phyloP scores from a whole-genome alignment of 2,113 vertebrate genomes.

The Haemorhous mexicanus region DNA sequence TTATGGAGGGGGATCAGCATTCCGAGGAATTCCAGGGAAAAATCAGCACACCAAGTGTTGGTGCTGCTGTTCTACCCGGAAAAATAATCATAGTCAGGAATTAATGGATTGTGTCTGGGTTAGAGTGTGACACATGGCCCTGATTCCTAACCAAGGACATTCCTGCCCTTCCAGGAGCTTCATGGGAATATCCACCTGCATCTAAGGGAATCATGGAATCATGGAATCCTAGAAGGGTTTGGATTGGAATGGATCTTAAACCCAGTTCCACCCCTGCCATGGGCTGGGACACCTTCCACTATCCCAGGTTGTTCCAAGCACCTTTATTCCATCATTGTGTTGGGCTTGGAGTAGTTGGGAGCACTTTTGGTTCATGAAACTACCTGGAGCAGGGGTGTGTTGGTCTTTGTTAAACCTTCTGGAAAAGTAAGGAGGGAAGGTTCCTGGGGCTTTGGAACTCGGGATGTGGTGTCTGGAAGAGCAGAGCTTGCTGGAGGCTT shows the following conservation, averaged over 20 bases:
- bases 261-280: not conserved
- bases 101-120: not conserved
- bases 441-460: rapidly evolving
- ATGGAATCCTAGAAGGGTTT: not conserved
- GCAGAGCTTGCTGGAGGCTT: not conserved
- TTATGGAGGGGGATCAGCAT: not conserved
- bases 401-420: not conserved
- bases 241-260: not conserved
- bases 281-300: not conserved
- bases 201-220: not conserved
- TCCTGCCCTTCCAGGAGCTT: not conserved
- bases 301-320: not conserved
- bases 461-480: not conserved
- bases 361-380: not conserved
- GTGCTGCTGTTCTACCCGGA: not conserved
- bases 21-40: not conserved
- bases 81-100: not conserved
- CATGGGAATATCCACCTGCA: not conserved
- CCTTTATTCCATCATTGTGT: rapidly evolving
- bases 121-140: rapidly evolving
- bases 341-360: not conserved
- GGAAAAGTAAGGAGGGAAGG: not conserved
- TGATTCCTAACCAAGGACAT: not conserved
- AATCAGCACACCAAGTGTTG: rapidly evolving
- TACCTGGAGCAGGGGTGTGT: not conserved